Evolutionary conservation across 1,140 invertebrate species (phyloP), one percentile per base, ranked within the genome.

Genomic region (Heliconius hermathena): DNA sequence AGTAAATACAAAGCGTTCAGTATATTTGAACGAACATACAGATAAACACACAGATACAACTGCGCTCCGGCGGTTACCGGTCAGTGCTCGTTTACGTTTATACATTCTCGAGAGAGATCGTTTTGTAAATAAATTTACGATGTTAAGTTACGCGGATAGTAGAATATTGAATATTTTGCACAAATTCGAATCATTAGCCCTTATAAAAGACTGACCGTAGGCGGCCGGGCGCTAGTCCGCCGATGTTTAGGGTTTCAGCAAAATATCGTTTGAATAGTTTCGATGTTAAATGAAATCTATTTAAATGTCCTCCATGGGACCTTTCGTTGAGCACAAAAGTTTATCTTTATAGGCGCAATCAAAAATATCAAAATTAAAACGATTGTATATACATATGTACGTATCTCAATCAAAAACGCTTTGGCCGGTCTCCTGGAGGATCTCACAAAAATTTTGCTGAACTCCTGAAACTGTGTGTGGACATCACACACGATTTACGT

Each of bases 51-150:
- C 49, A 52, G 71, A 72, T 72, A 13, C 16, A 72, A 72, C 82
- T 81, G 84, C 87, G 85, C 89, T 93, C 89, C 88, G 90, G 90
- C 90, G 77, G 89, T 89, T 89, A 86, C 90, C 90, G 90, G 91
- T 93, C 91, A 92, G 92, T 91, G 88, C 87, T 91, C 88, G 85
- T 88, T 90, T 90, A 89, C 83, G 82, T 88, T 81, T 79, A 86
- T 77, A 84, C 77, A 52, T 84, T 86, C 73, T 82, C 81, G 86
- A 81, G 89, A 81, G 89, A 85, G 80, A 82, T 74, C 74, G 79
- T 93, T 92, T 92, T 93, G 91, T 93, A 94, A 92, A 94, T 93
- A 93, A 89, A 90, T 85, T 90, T 84, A 89, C 83, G 80, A 82
- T 89, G 84, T 91, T 93, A 91, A 91, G 90, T 92, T 93, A 88